Conservation (phyloP, 2,113 vertebrate genomes). For the Coracopsis vasa region DNA sequence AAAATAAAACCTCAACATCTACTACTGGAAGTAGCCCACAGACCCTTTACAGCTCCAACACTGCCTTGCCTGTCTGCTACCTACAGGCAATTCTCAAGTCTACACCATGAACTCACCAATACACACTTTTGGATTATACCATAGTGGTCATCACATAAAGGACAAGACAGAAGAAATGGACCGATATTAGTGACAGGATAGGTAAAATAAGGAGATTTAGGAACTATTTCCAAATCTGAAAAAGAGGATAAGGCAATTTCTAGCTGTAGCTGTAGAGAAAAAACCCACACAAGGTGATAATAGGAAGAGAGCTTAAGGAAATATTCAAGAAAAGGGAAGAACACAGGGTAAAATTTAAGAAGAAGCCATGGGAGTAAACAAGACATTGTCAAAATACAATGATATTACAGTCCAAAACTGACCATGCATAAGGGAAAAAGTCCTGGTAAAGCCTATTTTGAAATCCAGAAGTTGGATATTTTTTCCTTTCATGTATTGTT, state of each 20-base stretch:
- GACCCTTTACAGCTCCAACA: background rate
- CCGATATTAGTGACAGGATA: background rate
- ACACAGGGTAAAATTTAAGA: background rate
- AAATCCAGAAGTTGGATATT: background rate
- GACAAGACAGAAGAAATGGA: background rate
- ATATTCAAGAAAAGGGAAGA: background rate
- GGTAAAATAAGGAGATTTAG: background rate
- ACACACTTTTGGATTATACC: background rate
- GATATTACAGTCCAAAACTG: background rate
- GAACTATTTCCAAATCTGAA: background rate
- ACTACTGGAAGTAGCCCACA: background rate
- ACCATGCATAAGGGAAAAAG: fast-evolving
- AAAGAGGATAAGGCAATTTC: background rate
- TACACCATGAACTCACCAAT: background rate
- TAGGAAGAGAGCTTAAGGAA: background rate
- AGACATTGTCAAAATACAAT: background rate
- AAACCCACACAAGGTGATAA: background rate
- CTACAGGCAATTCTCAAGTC: background rate
- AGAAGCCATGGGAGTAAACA: background rate
- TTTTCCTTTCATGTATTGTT: slow-evolving; percentile 56
- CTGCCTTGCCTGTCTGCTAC: background rate
- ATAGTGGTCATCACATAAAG: background rate
- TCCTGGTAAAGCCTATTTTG: background rate
- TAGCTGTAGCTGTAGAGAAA: background rate
- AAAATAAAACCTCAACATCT: background rate